phyloP scores from a whole-genome alignment of 2,113 vertebrate genomes.

The Danionella cerebrum region DNA sequence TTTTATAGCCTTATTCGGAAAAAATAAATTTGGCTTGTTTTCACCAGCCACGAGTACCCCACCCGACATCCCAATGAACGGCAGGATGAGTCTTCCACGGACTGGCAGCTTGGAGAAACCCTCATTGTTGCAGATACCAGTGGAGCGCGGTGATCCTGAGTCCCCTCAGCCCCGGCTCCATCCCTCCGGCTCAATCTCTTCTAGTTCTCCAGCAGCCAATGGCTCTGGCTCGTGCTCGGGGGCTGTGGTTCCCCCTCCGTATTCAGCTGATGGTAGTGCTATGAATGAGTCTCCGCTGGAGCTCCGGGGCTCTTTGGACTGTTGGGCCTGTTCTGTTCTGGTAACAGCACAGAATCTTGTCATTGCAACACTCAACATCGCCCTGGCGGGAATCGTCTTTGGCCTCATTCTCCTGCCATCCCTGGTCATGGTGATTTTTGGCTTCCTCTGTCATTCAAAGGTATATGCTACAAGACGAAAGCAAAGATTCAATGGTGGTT shows the following conservation, averaged over 20 bases:
- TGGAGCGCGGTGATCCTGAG: slow-evolving; percentile 34
- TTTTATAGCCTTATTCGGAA: no score
- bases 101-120: slow-evolving; percentile 63
- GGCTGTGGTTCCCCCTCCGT: slow-evolving; percentile 65
- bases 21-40: neutral
- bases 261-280: slow-evolving; percentile 51
- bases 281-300: slow-evolving; percentile 52
- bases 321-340: slow-evolving; percentile 86
- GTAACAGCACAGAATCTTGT: slow-evolving; percentile 80
- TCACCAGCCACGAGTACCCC: neutral
- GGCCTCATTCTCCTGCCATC: slow-evolving; percentile 74
- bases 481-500: no score
- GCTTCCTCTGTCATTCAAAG: slow-evolving; percentile 84
- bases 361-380: slow-evolving; percentile 69
- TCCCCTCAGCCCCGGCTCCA: slow-evolving; percentile 33
- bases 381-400: slow-evolving; percentile 64
- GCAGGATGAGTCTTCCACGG: slow-evolving; percentile 60
- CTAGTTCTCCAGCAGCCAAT: slow-evolving; percentile 29
- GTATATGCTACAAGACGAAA: slow-evolving; percentile 55
- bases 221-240: slow-evolving; percentile 41
- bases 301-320: slow-evolving; percentile 77
- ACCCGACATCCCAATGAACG: neutral
- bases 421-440: slow-evolving; percentile 73
- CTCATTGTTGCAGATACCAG: slow-evolving; percentile 30
- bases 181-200: slow-evolving; percentile 21